Evolutionary conservation across 2,888 invertebrate genomes (phyloP), one percentile per base, ranked within the genome.

Genomic region (Cheilosia pagana): DNA sequence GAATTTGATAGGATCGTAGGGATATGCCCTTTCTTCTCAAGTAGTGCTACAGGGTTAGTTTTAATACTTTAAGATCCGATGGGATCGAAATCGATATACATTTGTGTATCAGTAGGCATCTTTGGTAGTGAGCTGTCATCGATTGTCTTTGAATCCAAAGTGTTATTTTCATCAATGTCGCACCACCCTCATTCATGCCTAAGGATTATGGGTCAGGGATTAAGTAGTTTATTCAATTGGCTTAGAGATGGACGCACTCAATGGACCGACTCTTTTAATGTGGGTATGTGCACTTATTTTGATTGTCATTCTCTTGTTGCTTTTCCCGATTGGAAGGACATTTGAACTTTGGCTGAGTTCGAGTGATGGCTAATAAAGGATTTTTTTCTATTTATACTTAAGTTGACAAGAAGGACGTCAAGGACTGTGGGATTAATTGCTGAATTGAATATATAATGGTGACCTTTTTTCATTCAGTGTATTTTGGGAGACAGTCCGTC

Each of bases 201-300:
- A 31, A 43, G 39, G 16, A 31, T 52, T 41, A 52, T 45, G 25
- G 68, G 39, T 39, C 31, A 67, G 63, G 74, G 63, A 79, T 83
- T 83, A 79, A 83, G 79, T 79, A 79, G 74, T 83, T 83, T 79
- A 83, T 83, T 79, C 83, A 75, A 79, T 83, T 83, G 83, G 83
- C 74, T 83, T 79, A 70, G 65, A 79, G 59, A 65, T 50, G 67
- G 21, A 39, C 8, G 28, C 35, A 78, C 48, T 82, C 78, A 67
- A 67, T 71, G 62, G 45, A 23, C 16, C 52, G 39, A 60, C 21
- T 21, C 19, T 52, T 52, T 31, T 21, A 16, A 10, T 43, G 50
- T 31, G 14, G 43, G 31, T 72, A 19, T 12, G 67, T 57, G 43
- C 25, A 48, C 35, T 19, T 50, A 16, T 75, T 50, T 48, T 31